Conservation (phyloP, 1,140 invertebrate genomes). For the Gryon sp. region DNA sequence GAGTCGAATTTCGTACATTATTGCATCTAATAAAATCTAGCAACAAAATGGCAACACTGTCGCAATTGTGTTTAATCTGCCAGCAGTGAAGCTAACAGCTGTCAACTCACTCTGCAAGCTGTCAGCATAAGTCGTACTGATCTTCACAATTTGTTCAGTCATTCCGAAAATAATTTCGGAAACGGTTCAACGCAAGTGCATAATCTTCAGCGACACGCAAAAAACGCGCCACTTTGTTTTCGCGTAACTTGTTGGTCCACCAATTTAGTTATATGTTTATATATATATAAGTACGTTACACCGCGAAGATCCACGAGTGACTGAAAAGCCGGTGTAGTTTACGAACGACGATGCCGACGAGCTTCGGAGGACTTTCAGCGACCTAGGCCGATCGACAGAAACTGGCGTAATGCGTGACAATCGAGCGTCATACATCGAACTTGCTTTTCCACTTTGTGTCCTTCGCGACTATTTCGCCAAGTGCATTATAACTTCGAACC, state of each 20-base stretch:
- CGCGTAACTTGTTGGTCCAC: no score
- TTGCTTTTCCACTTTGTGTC: constrained; percentile 25
- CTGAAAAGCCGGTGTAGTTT: constrained; percentile 42
- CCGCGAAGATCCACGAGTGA: constrained; percentile 47
- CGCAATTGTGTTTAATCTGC: no score
- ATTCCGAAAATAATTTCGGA: constrained; percentile 10
- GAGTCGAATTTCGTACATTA: no score
- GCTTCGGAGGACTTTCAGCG: constrained; percentile 53
- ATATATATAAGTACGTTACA: no score
- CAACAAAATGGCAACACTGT: no score
- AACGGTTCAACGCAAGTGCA: constrained; percentile 9
- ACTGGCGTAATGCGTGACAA: constrained; percentile 26
- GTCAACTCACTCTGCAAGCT: constrained; percentile 62
- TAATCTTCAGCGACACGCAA: constrained; percentile 10
- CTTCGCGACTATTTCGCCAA: constrained; percentile 24
- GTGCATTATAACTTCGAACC: constrained; percentile 2
- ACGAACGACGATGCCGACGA: constrained; percentile 17
- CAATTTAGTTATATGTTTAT: no score
- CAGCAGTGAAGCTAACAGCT: no score
- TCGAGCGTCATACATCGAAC: constrained; percentile 27
- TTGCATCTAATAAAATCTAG: no score
- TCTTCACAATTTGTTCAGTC: constrained; percentile 60
- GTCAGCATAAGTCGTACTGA: constrained; percentile 52
- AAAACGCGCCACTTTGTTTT: no score
- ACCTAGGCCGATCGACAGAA: constrained; percentile 18